A percentile compares a stretch with the other conserved stretches of the same genome.
Evolutionary conservation across 92 coral and sea anemone genomes (phyloP).

Genomic region (Palythoa grandiflora): DNA sequence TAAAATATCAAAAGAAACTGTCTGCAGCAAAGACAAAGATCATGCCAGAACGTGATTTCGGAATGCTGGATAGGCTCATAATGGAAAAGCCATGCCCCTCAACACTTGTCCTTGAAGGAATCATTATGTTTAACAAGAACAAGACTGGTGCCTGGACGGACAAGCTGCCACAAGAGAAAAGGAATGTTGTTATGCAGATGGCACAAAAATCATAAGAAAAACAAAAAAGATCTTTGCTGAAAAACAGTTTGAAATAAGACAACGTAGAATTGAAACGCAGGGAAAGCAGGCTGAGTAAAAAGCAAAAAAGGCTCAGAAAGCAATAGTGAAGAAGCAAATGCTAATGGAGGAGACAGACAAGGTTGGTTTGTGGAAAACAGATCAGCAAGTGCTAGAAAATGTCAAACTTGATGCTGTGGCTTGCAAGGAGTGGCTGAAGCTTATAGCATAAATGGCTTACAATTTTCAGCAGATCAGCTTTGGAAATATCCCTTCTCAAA

Average conservation of each 20-base stretch:
- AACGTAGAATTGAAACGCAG: background rate
- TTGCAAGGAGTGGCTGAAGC: conserved; percentile 53
- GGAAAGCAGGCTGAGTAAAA: background rate
- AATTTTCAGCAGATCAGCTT: conserved; percentile 44
- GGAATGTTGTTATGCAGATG: conserved; percentile 27
- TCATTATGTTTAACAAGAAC: conserved; percentile 13
- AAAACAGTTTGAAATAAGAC: background rate
- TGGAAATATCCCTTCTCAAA: conserved; percentile 50
- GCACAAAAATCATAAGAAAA: conserved; percentile 11
- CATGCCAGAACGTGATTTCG: conserved; percentile 18
- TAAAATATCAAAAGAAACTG: background rate
- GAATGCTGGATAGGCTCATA: conserved; percentile 15
- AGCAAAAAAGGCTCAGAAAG: conserved; percentile 33
- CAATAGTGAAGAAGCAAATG: conserved; percentile 31
- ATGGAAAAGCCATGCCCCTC: conserved; percentile 15
- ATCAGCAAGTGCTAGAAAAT: conserved; percentile 25
- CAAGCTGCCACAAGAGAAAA: conserved; percentile 18
- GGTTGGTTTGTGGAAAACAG: conserved; percentile 43
- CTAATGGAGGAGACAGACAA: conserved; percentile 40
- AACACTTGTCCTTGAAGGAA: conserved; percentile 24
- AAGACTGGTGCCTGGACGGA: conserved; percentile 16
- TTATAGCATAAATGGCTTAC: conserved; percentile 36
- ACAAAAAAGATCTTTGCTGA: conserved; percentile 15
- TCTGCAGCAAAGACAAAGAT: conserved; percentile 1
- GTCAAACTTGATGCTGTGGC: conserved; percentile 9